A percentile compares a stretch with the other conserved stretches of the same genome.
phyloP scores from a whole-genome alignment of 2,113 vertebrate species.

The Pedionomus torquatus region DNA sequence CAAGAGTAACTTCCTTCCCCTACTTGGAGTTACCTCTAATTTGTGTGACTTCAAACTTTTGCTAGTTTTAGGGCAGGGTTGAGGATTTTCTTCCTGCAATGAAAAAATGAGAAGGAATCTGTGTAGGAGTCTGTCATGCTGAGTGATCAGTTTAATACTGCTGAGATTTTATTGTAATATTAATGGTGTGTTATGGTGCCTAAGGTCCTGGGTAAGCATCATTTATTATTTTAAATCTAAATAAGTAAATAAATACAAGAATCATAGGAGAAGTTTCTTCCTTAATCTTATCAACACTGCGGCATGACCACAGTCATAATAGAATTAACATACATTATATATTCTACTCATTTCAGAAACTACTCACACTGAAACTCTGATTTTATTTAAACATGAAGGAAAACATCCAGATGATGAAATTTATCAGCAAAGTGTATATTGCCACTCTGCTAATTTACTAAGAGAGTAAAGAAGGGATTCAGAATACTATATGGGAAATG shows the following conservation, averaged over 20 bases:
- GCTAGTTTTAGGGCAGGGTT: neutral
- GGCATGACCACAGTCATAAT: neutral
- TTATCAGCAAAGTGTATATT: neutral
- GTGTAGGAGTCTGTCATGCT: constrained; percentile 6
- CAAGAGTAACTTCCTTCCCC: neutral
- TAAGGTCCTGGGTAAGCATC: neutral
- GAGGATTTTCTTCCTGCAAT: neutral
- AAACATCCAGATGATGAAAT: neutral
- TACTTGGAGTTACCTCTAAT: neutral
- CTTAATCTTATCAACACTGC: neutral
- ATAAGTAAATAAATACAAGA: constrained; percentile 22
- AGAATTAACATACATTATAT: neutral
- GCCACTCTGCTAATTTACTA: neutral
- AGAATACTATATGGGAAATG: neutral
- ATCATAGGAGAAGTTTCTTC: neutral
- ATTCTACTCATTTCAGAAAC: neutral
- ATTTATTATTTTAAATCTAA: constrained; percentile 37
- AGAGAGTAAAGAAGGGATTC: neutral
- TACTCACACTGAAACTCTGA: neutral
- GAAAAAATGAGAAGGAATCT: neutral
- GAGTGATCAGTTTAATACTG: constrained; percentile 57
- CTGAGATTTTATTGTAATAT: constrained; percentile 21
- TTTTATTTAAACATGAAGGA: neutral
- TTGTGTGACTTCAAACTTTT: neutral
- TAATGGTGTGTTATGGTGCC: constrained; percentile 1